Evolutionary conservation across 2,797 vertebrate species (phyloP), one percentile per base, ranked within the genome.

Genomic region (Chaunax sp.): DNA sequence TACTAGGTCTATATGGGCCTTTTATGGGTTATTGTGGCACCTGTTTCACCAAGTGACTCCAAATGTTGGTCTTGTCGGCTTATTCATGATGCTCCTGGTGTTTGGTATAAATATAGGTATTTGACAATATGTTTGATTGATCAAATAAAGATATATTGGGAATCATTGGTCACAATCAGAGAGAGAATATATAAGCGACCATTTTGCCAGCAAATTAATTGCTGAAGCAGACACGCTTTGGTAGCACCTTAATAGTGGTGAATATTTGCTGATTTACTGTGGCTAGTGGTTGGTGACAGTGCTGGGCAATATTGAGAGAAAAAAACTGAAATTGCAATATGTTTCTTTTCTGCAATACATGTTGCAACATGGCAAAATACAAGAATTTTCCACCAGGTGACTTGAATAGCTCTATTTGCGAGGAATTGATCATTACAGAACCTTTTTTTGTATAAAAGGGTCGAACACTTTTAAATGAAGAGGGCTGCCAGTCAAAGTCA

Each of bases 11-110:
- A 4, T 8, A 8, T 8, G 35, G 35, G 35, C 35, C 35, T 37
- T 37, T 37, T 4, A 14, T 37, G 35, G 15, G 28, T 30, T 8
- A 4, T 30, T 30, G 28, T 30, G 28, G 30, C 43, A 55, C 20
- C 30, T 64, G 19, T 61, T 65, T 37, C n/a, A n/a, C n/a, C 14
- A 12, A 51, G 18, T 22, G 22, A 55, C 3, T 53, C 12, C 46
- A 44, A 41, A 69, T 64, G 57, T 70, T 80, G 54, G 72, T 67
- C 19, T 20, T 26, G 6, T 6, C 22, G 23, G n/a, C 45, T 10
- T 35, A 11, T 4, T 23, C 1, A 43, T 15, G 5, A 16, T n/a
- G 18, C 13, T 5, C n/a, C 53, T 20, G 9, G 6, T 41, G 16
- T 23, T 2, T 41, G 28, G 14, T 40, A 55, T 1, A 9, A 10